Percentiles rank a stretch among this genome's conserved stretches.
These are phyloP conservation scores for Orycteropus afer DNA, from an alignment of 2,113 vertebrate genomes.

Conservation along the genomic window DNA sequence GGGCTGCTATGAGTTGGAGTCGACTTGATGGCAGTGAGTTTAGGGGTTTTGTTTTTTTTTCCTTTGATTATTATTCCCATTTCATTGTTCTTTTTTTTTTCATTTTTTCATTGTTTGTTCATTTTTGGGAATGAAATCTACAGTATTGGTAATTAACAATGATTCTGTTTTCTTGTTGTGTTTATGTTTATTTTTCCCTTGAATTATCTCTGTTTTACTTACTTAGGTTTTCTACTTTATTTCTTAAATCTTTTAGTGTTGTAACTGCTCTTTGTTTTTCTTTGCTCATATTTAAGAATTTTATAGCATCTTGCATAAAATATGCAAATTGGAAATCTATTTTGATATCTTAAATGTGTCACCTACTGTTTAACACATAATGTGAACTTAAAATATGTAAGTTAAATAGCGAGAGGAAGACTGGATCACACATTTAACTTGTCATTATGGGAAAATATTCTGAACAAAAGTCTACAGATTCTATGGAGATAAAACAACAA, in stretches of 20 bases:
- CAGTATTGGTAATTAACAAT: not conserved
- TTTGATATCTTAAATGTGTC: constrained; percentile 11
- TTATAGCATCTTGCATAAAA: constrained; percentile 28
- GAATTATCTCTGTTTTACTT: not conserved
- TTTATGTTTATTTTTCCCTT: not conserved
- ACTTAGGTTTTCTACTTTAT: not conserved
- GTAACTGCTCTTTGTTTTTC: not conserved
- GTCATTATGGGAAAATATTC: not conserved
- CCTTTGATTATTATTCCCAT: not conserved
- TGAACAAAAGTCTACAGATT: not conserved
- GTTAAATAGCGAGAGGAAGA: no score
- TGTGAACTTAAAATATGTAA: no score
- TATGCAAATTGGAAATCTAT: constrained; percentile 40
- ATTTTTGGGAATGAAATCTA: not conserved
- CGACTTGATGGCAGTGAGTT: no score
- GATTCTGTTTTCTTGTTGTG: not conserved
- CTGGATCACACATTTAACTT: not conserved
- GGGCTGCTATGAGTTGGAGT: no score
- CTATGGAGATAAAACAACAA: not conserved
- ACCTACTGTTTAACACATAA: not conserved
- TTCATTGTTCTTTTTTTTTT: no score
- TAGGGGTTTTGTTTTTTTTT: no score
- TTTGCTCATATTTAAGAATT: not conserved
- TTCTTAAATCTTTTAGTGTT: not conserved
- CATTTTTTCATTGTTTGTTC: no score